These are phyloP conservation scores for Vireo altiloquus DNA, from an alignment of 2,113 vertebrate species.

Conservation along the genomic window DNA sequence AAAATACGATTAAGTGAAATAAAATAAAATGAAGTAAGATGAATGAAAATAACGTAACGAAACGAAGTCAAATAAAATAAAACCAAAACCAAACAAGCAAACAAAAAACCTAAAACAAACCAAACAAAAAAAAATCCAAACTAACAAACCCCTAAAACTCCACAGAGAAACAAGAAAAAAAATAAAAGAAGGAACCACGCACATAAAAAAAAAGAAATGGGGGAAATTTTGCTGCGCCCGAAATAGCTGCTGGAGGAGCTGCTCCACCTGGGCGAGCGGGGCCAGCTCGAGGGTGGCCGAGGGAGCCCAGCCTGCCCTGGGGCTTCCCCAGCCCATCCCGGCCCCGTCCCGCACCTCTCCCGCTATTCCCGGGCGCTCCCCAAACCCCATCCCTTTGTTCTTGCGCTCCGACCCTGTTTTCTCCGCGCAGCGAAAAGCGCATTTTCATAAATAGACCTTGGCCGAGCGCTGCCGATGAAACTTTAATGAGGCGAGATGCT, in stretches of 20 bases:
- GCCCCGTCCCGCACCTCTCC: neutral
- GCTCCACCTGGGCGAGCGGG: neutral
- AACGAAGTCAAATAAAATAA: neutral
- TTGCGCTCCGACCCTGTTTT: slow-evolving; percentile 72
- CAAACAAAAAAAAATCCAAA: neutral
- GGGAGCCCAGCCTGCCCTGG: neutral
- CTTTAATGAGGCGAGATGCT: slow-evolving; percentile 93
- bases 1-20: neutral
- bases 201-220: too few species aligned
- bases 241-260: neutral
- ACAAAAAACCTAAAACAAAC: neutral
- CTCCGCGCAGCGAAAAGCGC: slow-evolving; percentile 85
- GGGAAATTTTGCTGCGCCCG: neutral
- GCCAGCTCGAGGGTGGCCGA: neutral
- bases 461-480: slow-evolving; percentile 89
- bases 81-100: neutral
- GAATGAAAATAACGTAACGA: neutral
- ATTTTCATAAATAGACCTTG: slow-evolving; percentile 99
- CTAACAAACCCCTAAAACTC: neutral
- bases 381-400: slow-evolving; percentile 67
- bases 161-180: neutral
- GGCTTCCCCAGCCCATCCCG: neutral
- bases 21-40: neutral
- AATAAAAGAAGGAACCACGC: too few species aligned
- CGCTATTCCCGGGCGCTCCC: neutral